These are phyloP conservation scores for Bothrops jararaca DNA, from an alignment of 2,113 vertebrate genomes.

Conservation along the genomic window DNA sequence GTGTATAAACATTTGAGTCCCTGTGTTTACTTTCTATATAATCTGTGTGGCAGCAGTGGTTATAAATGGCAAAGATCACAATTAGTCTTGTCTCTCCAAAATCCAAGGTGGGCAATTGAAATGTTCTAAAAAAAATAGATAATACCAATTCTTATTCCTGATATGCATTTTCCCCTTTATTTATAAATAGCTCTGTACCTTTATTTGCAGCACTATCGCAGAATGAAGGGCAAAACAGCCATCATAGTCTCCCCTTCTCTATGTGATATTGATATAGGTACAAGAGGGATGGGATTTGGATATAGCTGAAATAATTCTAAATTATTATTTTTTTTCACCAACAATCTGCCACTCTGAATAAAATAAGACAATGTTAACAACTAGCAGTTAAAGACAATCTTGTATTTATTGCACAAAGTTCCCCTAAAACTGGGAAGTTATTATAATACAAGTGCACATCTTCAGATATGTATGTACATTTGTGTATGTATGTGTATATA, in stretches of 20 bases:
- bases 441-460: slow-evolving; percentile 83
- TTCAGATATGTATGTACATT: slow-evolving; percentile 89
- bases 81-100: neutral
- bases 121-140: neutral
- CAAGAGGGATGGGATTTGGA: neutral
- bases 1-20: too few species aligned
- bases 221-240: neutral
- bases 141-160: neutral
- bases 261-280: neutral
- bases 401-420: slow-evolving; percentile 99
- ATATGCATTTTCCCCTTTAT: neutral
- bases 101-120: neutral
- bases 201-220: neutral
- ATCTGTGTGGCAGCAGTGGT: neutral
- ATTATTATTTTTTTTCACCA: neutral
- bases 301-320: neutral
- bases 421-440: slow-evolving; percentile 96
- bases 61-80: neutral
- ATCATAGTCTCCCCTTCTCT: neutral
- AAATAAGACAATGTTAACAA: slow-evolving; percentile 29
- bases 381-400: slow-evolving; percentile 65
- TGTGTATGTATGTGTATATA: neutral
- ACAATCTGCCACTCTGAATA: fast-evolving
- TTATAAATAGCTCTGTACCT: neutral
- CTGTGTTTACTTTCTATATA: too few species aligned